phyloP scores from a whole-genome alignment of 2,113 vertebrate species.

The Ursus arctos region DNA sequence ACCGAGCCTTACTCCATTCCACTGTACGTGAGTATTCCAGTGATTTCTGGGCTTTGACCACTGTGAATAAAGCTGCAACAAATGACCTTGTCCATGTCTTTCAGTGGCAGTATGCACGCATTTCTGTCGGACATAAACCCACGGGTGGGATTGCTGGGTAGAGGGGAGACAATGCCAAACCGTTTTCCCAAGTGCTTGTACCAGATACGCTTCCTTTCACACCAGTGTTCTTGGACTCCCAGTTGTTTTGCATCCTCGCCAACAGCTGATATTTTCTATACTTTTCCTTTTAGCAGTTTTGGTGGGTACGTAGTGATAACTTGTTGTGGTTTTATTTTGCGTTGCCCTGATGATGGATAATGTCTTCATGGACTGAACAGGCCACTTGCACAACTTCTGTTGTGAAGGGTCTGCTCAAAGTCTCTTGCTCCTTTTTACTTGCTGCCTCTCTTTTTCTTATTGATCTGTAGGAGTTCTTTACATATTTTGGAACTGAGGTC shows the following conservation, averaged over 20 bases:
- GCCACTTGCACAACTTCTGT: background rate
- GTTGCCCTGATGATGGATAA: background rate
- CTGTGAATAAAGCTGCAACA: background rate
- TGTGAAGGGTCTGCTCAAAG: background rate
- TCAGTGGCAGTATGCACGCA: background rate
- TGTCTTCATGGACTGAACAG: background rate
- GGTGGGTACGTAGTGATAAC: background rate
- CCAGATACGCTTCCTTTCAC: accelerated
- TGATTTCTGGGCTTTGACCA: background rate
- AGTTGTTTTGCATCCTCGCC: background rate
- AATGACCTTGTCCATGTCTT: background rate
- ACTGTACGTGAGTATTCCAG: background rate
- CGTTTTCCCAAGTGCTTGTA: accelerated
- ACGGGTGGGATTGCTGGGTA: background rate
- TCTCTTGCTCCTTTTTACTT: background rate
- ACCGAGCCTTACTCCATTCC: background rate
- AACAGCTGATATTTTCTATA: background rate
- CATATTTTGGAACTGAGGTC: background rate
- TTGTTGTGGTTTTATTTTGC: background rate
- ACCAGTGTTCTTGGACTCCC: background rate
- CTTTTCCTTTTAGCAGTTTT: background rate
- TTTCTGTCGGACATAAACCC: background rate
- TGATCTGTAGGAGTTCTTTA: background rate
- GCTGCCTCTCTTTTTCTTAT: background rate
- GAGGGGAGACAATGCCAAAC: accelerated